Percentiles rank a stretch among this genome's conserved stretches.
Evolutionary conservation across 1,140 invertebrate species (phyloP).

Genomic region (Phymastichus coffea): DNA sequence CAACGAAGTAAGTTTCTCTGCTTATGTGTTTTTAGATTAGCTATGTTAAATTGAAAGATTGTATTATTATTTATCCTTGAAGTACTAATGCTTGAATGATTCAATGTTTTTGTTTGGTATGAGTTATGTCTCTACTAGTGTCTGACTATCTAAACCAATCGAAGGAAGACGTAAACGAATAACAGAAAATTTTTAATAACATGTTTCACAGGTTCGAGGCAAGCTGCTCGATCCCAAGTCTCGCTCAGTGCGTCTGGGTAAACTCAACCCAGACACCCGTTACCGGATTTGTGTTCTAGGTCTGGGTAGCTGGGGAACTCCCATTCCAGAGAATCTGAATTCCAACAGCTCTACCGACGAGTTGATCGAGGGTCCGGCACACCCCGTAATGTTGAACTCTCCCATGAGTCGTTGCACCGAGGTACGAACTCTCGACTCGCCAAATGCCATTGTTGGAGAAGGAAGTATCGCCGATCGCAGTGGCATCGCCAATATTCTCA

Average conservation of each 20-base stretch:
- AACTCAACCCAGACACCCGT: constrained; percentile 73
- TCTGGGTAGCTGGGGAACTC: constrained; percentile 68
- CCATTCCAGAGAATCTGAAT: constrained; percentile 45
- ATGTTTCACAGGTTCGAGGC: constrained; percentile 64
- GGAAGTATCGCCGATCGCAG: constrained; percentile 68
- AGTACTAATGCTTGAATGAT: too few relatives aligned
- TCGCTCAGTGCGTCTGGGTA: constrained; percentile 71
- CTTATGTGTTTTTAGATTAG: neutral
- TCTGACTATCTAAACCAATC: too few relatives aligned
- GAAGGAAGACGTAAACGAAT: neutral
- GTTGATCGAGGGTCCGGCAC: constrained; percentile 57
- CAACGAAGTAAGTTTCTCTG: constrained; percentile 52
- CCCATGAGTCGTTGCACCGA: constrained; percentile 74
- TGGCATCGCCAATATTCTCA: constrained; percentile 64
- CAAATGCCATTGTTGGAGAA: constrained; percentile 62
- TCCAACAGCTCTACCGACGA: constrained; percentile 51
- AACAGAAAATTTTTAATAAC: constrained; percentile 8
- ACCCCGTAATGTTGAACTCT: constrained; percentile 70
- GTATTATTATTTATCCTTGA: too few relatives aligned
- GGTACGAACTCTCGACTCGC: constrained; percentile 72
- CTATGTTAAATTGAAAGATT: too few relatives aligned
- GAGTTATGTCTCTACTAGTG: too few relatives aligned
- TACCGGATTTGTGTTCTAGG: constrained; percentile 87
- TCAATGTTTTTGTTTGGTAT: too few relatives aligned
- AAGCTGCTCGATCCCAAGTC: constrained; percentile 70